These are phyloP conservation scores for Masnerella sp. DNA, from an alignment of 2,888 invertebrate species.

Conservation along the genomic window DNA sequence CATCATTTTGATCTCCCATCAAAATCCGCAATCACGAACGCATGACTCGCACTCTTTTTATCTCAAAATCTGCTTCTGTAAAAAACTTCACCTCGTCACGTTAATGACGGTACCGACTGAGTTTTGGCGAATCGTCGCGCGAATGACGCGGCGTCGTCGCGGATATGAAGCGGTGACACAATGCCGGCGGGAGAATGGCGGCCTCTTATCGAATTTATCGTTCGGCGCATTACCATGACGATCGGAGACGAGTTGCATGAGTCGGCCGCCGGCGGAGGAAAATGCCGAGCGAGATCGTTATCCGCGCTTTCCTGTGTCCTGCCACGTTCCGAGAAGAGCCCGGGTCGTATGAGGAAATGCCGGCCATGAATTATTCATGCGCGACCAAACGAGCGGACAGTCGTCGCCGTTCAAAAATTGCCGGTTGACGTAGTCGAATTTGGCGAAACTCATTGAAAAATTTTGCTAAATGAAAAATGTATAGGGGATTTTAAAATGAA, in stretches of 20 bases:
- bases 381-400: constrained; percentile 70
- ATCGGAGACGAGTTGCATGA: constrained; percentile 57
- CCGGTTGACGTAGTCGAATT: too few relatives aligned
- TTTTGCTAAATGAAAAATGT: too few relatives aligned
- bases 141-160: constrained; percentile 45
- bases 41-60: too few relatives aligned
- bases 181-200: constrained; percentile 45
- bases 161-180: constrained; percentile 50
- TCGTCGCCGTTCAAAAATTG: constrained; percentile 48
- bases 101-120: too few relatives aligned
- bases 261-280: constrained; percentile 52
- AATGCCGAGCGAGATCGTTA: constrained; percentile 68
- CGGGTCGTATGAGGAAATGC: constrained; percentile 75
- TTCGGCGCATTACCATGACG: constrained; percentile 58
- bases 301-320: constrained; percentile 76
- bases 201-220: constrained; percentile 65
- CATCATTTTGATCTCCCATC: too few relatives aligned
- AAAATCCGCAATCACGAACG: too few relatives aligned
- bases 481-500: too few relatives aligned
- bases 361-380: constrained; percentile 75
- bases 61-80: too few relatives aligned
- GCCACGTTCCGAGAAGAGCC: constrained; percentile 76
- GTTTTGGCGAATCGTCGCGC: too few relatives aligned
- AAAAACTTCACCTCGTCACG: too few relatives aligned
- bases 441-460: too few relatives aligned